Evolutionary conservation across 1,140 invertebrate species (phyloP).

Genomic region (Scaptomyza graminum): DNA sequence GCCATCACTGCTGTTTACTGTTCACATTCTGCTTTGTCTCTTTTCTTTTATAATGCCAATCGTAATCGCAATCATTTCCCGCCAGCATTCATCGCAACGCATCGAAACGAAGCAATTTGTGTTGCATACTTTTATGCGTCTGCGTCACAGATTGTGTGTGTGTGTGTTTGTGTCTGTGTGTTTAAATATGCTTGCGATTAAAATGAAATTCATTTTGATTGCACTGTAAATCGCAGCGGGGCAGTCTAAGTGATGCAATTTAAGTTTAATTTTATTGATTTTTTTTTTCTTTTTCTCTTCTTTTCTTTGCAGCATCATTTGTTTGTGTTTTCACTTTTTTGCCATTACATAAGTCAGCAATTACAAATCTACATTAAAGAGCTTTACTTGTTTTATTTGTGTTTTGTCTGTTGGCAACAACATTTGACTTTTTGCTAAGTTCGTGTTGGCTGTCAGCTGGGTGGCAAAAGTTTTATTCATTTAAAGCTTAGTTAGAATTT

Average conservation of each 20-base stretch:
- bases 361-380: slow-evolving; percentile 38
- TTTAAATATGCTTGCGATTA: slow-evolving; percentile 20
- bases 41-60: slow-evolving; percentile 15
- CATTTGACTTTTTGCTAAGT: slow-evolving; percentile 33
- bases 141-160: not conserved
- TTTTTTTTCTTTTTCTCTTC: not conserved
- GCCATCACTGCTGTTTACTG: not conserved
- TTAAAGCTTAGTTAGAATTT: slow-evolving; percentile 12
- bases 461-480: slow-evolving; percentile 27
- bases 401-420: not conserved
- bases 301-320: not conserved
- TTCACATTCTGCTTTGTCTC: not conserved
- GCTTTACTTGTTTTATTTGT: slow-evolving; percentile 17
- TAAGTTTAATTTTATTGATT: slow-evolving; percentile 29
- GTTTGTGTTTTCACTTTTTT: slow-evolving; percentile 10
- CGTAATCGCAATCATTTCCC: slow-evolving; percentile 4
- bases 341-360: slow-evolving; percentile 53
- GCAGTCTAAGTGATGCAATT: slow-evolving; percentile 22
- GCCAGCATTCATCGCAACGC: not conserved
- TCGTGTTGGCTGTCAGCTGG: slow-evolving; percentile 13
- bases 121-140: slow-evolving; percentile 34
- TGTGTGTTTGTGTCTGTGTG: slow-evolving; percentile 6
- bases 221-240: slow-evolving; percentile 17
- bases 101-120: slow-evolving; percentile 10
- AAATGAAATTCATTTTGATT: slow-evolving; percentile 39